Evolutionary conservation across 2,113 vertebrate genomes (phyloP), one percentile per base, ranked within the genome.

Genomic region (Ifrita kowaldi): DNA sequence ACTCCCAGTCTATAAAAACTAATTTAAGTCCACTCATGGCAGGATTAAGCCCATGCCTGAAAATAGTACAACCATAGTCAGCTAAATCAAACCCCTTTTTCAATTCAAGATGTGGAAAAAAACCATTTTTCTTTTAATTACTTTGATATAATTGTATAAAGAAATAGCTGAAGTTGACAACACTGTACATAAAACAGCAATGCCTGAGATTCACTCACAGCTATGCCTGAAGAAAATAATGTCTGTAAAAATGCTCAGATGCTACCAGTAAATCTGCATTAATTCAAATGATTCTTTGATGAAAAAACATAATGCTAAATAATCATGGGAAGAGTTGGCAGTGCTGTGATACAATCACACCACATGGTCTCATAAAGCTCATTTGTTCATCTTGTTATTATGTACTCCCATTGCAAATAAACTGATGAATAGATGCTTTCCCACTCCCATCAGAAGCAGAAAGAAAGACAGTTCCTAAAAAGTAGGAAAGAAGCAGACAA

Each of bases 201-300:
- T 9, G 42, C 12, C 18, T 74, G 41, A 39, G 28, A 74, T n/a
- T 64, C 15, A 49, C 41, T 35, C 44, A 86, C 59, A 93, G 35
- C n/a, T 46, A 60, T 4, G 23, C 8, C 19, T 74, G 37, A 80
- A 86, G 59, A 44, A 57, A 50, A 70, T 3, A 53, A 65, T 5
- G 7, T 44, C 47, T 85, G 35, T 62, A 70, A 71, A 94, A 59
- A 49, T 16, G 19, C 62, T 59, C 37, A 69, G 24, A 83, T 71
- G 56, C 20, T 70, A 69, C 23, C 57, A 79, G 17, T 60, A 80
- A 81, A 82, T 91, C 46, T 76, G 52, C 35, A 69, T 60, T 79
- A 59, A 95, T 89, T 90, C 37, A 69, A 92, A 65, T 32, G 14
- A 84, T 91, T 89, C 42, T 84, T 68, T 88, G 79, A 94, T 84